A percentile compares a stretch with the other conserved stretches of the same genome.
Conservation (phyloP, 1,140 invertebrate species). For the Metaphire vulgaris region DNA sequence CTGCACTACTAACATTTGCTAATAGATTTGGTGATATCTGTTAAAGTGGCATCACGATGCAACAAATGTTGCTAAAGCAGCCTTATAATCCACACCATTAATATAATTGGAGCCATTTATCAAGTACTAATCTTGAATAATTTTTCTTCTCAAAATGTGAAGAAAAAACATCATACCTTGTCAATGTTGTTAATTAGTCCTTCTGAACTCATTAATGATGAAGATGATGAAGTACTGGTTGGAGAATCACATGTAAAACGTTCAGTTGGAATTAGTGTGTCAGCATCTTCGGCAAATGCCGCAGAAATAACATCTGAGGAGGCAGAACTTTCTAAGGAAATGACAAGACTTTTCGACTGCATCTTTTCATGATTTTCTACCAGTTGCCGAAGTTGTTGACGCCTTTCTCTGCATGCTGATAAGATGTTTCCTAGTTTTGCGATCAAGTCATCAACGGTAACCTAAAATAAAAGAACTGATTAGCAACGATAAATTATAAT, state of each 20-base stretch:
- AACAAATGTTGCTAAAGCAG: too few species aligned
- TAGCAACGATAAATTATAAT: not conserved
- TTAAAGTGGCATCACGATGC: too few species aligned
- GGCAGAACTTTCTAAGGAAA: not conserved
- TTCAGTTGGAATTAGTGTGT: not conserved
- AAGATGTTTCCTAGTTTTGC: not conserved
- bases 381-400: not conserved
- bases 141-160: constrained; percentile 3
- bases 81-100: too few species aligned
- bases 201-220: not conserved
- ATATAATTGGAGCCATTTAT: too few species aligned
- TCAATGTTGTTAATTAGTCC: not conserved
- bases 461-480: not conserved
- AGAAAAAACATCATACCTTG: not conserved
- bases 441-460: not conserved
- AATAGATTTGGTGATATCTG: too few species aligned
- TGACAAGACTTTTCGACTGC: not conserved
- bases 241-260: not conserved
- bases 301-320: not conserved
- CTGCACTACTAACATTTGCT: too few species aligned
- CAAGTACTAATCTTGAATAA: not conserved
- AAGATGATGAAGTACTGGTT: not conserved
- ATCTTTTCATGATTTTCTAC: not conserved
- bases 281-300: not conserved
- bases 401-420: not conserved